Evolutionary conservation across 2,888 invertebrate genomes (phyloP).

Genomic region (Luffia ferchaultella): DNA sequence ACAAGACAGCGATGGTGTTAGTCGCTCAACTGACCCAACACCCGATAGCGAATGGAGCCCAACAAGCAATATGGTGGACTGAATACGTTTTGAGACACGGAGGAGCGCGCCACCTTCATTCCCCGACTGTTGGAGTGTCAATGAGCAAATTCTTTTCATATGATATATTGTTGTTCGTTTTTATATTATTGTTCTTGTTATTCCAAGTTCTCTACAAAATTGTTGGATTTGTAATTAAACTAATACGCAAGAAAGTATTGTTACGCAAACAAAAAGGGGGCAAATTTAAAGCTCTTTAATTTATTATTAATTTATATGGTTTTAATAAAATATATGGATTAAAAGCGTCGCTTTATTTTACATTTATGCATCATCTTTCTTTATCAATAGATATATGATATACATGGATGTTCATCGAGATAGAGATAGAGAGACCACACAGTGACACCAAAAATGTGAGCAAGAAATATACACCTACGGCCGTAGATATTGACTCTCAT

Average conservation of each 20-base stretch:
- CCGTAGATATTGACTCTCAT: too few species aligned
- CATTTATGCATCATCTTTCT: too few species aligned
- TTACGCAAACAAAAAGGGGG: constrained; percentile 20
- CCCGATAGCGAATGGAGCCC: constrained; percentile 43
- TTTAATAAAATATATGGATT: not conserved
- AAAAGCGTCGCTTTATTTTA: not conserved
- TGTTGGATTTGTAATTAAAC: constrained; percentile 20
- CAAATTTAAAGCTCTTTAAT: constrained; percentile 47
- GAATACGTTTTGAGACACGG: constrained; percentile 56
- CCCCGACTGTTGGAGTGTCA: constrained; percentile 39
- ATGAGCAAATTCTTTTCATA: constrained; percentile 43
- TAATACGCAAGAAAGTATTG: constrained; percentile 25
- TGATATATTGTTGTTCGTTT: constrained; percentile 29
- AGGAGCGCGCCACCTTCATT: constrained; percentile 47
- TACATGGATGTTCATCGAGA: too few species aligned
- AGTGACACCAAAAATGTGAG: too few species aligned
- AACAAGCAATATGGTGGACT: constrained; percentile 60
- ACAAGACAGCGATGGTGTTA: constrained; percentile 32
- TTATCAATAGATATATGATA: too few species aligned
- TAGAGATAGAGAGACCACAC: too few species aligned
- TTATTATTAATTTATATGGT: not conserved
- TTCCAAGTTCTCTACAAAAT: not conserved
- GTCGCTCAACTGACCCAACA: constrained; percentile 31
- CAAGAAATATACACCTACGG: too few species aligned
- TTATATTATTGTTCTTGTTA: constrained; percentile 7